These are phyloP conservation scores for Urocitellus parryii DNA, from an alignment of 2,113 vertebrate genomes.

Conservation along the genomic window DNA sequence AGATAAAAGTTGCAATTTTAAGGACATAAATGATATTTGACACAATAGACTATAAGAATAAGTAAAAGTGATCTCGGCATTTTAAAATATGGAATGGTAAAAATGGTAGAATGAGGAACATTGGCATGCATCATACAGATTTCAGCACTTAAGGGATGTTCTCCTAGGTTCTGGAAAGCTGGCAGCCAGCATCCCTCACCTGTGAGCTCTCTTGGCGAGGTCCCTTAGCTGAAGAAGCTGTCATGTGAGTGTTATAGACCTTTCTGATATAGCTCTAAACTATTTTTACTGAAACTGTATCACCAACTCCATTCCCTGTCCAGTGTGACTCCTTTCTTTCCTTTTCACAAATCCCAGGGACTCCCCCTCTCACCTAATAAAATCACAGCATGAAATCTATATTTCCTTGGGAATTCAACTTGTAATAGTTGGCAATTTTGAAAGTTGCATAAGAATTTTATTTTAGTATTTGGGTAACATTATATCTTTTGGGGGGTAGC, in stretches of 20 bases:
- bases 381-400: background rate
- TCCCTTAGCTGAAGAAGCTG: background rate
- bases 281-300: background rate
- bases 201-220: background rate
- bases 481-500: too few species aligned
- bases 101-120: background rate
- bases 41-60: background rate
- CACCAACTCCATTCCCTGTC: background rate
- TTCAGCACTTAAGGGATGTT: background rate
- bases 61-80: background rate
- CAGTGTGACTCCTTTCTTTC: rapidly evolving
- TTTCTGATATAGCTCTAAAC: background rate
- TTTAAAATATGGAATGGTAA: background rate
- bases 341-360: background rate
- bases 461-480: background rate
- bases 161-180: background rate
- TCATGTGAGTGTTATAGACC: background rate
- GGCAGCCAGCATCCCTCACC: background rate
- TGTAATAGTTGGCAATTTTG: background rate
- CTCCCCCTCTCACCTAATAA: rapidly evolving
- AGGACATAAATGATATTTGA: background rate
- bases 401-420: background rate
- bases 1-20: too few species aligned
- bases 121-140: rapidly evolving
- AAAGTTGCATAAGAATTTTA: background rate